These are phyloP conservation scores for Sabatieria punctata DNA, from an alignment of 2,888 invertebrate species.

Conservation along the genomic window DNA sequence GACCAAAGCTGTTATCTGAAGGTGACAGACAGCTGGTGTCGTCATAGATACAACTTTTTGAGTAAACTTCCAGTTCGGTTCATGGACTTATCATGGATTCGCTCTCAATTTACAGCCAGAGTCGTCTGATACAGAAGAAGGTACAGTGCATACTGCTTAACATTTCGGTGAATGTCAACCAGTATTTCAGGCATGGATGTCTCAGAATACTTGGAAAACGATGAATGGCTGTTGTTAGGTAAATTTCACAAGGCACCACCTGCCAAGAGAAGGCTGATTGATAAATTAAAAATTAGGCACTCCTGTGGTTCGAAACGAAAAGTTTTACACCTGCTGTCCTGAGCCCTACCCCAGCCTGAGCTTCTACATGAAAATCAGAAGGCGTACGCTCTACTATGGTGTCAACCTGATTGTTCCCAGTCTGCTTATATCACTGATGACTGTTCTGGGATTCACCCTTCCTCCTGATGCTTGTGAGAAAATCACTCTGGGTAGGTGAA, in stretches of 20 bases:
- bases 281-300: constrained; percentile 15
- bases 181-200: constrained; percentile 96
- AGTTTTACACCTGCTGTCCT: no score
- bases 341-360: constrained; percentile 61
- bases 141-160: no score
- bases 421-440: constrained; percentile 96
- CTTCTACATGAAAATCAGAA: constrained; percentile 59
- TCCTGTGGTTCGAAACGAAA: neutral
- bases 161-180: no score
- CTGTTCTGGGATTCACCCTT: constrained; percentile 87
- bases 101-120: constrained; percentile 79
- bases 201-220: no score
- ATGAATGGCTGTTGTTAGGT: constrained; percentile 98
- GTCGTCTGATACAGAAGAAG: no score
- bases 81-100: constrained; percentile 89
- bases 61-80: constrained; percentile 78
- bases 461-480: constrained; percentile 99
- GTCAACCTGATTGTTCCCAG: constrained; percentile 98
- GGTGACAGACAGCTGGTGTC: constrained; percentile 11
- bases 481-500: constrained; percentile 65
- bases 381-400: constrained; percentile 94
- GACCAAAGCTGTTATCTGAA: constrained; percentile 73
- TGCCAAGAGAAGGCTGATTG: neutral
- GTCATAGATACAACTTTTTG: neutral
- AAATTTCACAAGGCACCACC: constrained; percentile 35